Base-by-base conservation (phyloP, 1,140 invertebrate genomes). In the Drosophila sturtevanti region DNA sequence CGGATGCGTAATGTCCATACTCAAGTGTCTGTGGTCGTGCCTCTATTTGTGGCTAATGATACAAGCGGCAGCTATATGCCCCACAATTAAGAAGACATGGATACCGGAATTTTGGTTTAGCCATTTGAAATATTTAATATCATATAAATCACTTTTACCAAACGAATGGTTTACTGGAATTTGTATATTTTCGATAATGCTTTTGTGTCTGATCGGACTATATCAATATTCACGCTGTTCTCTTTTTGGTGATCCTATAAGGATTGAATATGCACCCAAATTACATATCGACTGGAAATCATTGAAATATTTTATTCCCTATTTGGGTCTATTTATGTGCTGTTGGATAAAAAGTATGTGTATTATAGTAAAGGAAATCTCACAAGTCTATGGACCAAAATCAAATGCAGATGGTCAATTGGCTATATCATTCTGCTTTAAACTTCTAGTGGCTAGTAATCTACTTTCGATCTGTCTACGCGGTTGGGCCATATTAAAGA, bases 41-140 rank as follows among this genome's bases (percentile, higher is more conserved):
- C 6, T 0, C 3, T 80, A 73, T 10, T 65, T 81, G 0, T 76
- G 78, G 78, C 0, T 56, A 1, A 38, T 73, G 65, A 0, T 81
- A 0, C 38, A 65, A 0, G 68, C 64, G 1, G 62, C 72, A 7
- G 35, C 34, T 2, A 0, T 81, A 7, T 7, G 41, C 1, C 61
- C 72, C 4, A 24, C 10, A 2, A 11, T 18, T 21, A 21, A 21
- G n/a, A 3, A 48, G 3, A 48, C 4, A 1, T 14, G 34, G 4
- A 21, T n/a, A 48, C 21, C 16, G 16, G 41, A 48, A 10, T 55
- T 18, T 12, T 55, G 52, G n/a, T 44, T 4, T 60, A 34, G 37
- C 1, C 37, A 9, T 12, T 0, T 31, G 12, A 14, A 48, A 21
- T 64, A 44, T 41, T 14, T 14, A 6, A 0, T 77, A 3, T 9